Percentiles rank a stretch among this genome's conserved stretches.
Evolutionary conservation across 2,113 vertebrate species (phyloP).

Genomic region (Blennius ocellaris): DNA sequence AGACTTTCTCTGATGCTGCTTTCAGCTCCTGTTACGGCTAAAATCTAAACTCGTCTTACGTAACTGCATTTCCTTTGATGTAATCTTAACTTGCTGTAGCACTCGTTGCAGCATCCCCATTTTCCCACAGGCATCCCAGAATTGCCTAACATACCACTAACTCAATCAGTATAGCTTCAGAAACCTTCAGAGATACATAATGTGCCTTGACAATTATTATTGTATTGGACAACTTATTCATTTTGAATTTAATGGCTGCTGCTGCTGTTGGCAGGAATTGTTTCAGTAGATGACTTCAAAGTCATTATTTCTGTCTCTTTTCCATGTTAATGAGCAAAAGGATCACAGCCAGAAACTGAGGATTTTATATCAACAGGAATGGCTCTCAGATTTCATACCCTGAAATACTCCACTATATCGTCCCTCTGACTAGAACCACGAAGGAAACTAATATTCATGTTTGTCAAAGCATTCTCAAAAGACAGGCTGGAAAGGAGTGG

Average conservation of each 20-base stretch:
- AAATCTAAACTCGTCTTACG: neutral
- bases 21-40: neutral
- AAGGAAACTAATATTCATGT: neutral
- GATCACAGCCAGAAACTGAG: constrained; percentile 14
- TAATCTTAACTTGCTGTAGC: too few relatives aligned
- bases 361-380: constrained; percentile 22
- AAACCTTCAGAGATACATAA: neutral
- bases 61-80: too few relatives aligned
- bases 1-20: neutral
- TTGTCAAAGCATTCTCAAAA: neutral
- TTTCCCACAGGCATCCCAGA: neutral
- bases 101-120: too few relatives aligned
- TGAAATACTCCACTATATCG: constrained; percentile 8
- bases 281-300: too few relatives aligned
- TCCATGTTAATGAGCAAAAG: constrained; percentile 12
- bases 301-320: neutral
- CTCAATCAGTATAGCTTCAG: neutral
- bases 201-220: neutral
- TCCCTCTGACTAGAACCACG: neutral
- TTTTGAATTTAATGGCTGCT: neutral
- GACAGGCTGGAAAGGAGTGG: constrained; percentile 15
- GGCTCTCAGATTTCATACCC: constrained; percentile 20
- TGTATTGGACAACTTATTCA: neutral
- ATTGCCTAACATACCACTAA: neutral
- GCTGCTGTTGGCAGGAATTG: neutral